Base-by-base conservation (phyloP, 2,888 invertebrate species). In the Eupithecia dodoneata region DNA sequence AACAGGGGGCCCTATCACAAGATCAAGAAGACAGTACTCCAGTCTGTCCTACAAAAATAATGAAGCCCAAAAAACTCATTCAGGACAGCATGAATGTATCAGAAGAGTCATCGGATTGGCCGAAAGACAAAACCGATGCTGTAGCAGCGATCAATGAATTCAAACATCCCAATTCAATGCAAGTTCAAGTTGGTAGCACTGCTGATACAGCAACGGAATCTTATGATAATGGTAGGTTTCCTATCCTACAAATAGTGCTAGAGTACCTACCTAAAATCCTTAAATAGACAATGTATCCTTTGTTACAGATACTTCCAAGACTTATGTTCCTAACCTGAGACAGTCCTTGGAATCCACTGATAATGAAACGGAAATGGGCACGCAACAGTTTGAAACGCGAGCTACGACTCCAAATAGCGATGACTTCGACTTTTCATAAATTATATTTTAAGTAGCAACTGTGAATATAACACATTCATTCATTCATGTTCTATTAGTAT, bases 371-470 rank as follows among this genome's bases (percentile, higher is more conserved):
- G 79, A 72, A 66, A 82, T 81, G 10, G 79, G 80, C 71, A 81
- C 82, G 45, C 74, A 80, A 67, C 84, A 86, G 4, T 81, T 83
- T 44, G 79, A 83, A 76, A 79, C 83, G 67, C 84, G 85, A 13
- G 81, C 83, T 52, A 81, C 83, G 13, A 86, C 91, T 15, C 89
- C 91, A 30, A 86, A 80, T 71, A 93, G 93, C 79, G 91, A 89
- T 74, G 92, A 93, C 80, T 93, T 93, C 81, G 92, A 93, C 74
- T 92, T 91, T 83, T 92, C 89, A 81, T 75, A 75, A 73, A 47
- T 47, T 45, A 30, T 49, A 30, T 70, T 45, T n/a, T 70, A 69
- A 10, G 4, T 4, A 69, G 15, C 7, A 42, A 4, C 55, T 9
- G n/a, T 4, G 0, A 5, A 12, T 10, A 3, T 0, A 30, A 10